Base-by-base conservation (phyloP, 64 coral and sea anemone genomes). In the Stichodactyla helianthus region DNA sequence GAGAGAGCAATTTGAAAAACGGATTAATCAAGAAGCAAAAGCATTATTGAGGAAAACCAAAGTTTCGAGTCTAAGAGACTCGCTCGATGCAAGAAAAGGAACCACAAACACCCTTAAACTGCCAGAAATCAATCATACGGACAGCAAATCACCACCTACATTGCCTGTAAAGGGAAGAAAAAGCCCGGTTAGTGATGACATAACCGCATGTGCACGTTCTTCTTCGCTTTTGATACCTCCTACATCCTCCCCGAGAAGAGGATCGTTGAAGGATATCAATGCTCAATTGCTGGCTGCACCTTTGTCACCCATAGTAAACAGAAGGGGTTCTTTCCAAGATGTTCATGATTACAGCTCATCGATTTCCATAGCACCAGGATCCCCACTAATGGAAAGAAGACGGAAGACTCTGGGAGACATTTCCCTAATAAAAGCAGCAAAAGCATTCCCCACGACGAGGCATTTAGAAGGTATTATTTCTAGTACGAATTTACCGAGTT, bases 21-120 rank as follows among this genome's bases (percentile, higher is more conserved):
- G 19, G 54, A 31, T 83, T 10, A 83, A 83, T 14, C 82, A 19
- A 55, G 82, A 83, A 22, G 55, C 82, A 63, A 79, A 79, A 79
- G 50, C 27, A 50, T 79, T 79, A 1, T 50, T 79, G 31, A 31
- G 17, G 50, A 50, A 79, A 15, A 6, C 31, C 0, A 79, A 79
- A 50, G 76, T 50, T 25, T 26, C 76, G 28, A 79, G 5, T 13
- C 6, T 31, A 31, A 31, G 6, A 20, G 17, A 6, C 18, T n/a
- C 62, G 19, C 18, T n/a, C 6, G n/a, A 65, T 20, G n/a, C 62
- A n/a, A n/a, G 19, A n/a, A 79, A 31, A 31, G 28, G 1, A 77
- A 44, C 71, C 5, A 77, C 12, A 10, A 25, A 50, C 25, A 25
- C 5, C 7, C 28, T 65, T 11, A 79, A 79, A 51, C 50, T 79